Evolutionary conservation across 2,113 vertebrate species (phyloP), one percentile per base, ranked within the genome.

Genomic region (Scomber colias): DNA sequence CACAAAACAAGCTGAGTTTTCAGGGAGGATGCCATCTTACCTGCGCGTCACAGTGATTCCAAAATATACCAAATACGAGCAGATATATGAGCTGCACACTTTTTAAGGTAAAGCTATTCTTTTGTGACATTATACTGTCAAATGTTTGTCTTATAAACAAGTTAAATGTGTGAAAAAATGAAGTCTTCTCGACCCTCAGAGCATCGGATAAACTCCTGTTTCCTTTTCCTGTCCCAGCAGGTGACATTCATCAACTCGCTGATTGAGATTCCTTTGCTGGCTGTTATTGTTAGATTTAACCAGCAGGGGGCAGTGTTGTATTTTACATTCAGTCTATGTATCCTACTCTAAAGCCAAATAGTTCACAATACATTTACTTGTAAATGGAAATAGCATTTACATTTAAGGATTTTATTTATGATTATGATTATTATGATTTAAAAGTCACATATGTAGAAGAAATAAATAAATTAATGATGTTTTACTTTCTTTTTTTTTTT

Each of bases 161-260:
- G 35, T 65, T 51, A 17, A 51, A 70, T 10, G 21, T 57, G 11
- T n/a, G 45, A 62, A 31, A 51, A 66, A 24, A 44, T 4, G n/a
- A 66, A 21, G 35, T 40, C 16, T 1, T n/a, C 51, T 3, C 17
- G 14, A 59, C 0, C 5, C 13, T 50, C 48, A 21, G 11, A 49
- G 50, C 66, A 68, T 53, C 75, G 62, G 68, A 64, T 77, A 48
- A 83, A 53, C 65, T 1, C 27, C 35, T 53, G 30, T 3, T 71
- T 50, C 40, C 51, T 15, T 46, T 51, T 53, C 44, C 68, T 21
- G 40, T 48, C n/a, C 5, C 11, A 73, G 75, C 92, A 92, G 86
- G 24, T 93, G 92, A 70, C 73, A 55, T 3, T 57, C 75, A 89
- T 93, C 81, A 86, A 2, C 0, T 0, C 30, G 60, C 24, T 93